These are phyloP conservation scores for Mobula hypostoma DNA, from an alignment of 2,113 vertebrate species.

Conservation along the genomic window DNA sequence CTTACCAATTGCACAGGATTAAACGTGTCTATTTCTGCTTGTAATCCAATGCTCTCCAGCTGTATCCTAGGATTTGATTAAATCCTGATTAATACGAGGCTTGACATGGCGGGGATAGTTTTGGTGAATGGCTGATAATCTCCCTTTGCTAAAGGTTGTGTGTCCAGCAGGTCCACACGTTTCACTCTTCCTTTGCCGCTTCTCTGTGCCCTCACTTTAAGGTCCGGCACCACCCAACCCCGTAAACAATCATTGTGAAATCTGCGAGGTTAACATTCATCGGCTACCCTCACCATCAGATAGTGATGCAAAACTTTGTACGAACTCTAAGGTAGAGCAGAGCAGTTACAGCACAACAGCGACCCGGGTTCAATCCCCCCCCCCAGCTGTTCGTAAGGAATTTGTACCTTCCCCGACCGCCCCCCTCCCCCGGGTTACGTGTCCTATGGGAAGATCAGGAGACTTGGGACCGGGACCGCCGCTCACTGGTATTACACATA, in stretches of 20 bases:
- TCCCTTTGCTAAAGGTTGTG: not conserved
- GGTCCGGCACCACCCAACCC: not conserved
- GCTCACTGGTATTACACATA: not conserved
- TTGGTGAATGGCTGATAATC: conserved; percentile 20
- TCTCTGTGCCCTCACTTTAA: not conserved
- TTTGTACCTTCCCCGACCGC: too few relatives aligned
- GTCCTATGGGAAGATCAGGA: not conserved
- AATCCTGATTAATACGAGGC: conserved; percentile 20
- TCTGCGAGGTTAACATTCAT: not conserved
- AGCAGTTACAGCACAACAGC: too few relatives aligned
- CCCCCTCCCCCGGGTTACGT: not conserved
- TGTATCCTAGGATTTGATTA: conserved; percentile 29
- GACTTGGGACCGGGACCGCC: not conserved
- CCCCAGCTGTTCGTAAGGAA: too few relatives aligned
- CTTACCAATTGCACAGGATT: not conserved
- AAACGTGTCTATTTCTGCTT: not conserved
- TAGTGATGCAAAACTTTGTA: not conserved
- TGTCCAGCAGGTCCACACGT: not conserved
- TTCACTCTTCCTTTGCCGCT: not conserved
- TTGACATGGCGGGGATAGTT: not conserved
- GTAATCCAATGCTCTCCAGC: conserved; percentile 25
- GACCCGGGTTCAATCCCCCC: too few relatives aligned
- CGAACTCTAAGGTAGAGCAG: too few relatives aligned
- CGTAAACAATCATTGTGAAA: not conserved
- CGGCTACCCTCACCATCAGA: not conserved